A percentile compares a stretch with the other conserved stretches of the same genome.
These are phyloP conservation scores for Acanthurus lineatus DNA, from an alignment of 2,797 vertebrate species.

Conservation along the genomic window DNA sequence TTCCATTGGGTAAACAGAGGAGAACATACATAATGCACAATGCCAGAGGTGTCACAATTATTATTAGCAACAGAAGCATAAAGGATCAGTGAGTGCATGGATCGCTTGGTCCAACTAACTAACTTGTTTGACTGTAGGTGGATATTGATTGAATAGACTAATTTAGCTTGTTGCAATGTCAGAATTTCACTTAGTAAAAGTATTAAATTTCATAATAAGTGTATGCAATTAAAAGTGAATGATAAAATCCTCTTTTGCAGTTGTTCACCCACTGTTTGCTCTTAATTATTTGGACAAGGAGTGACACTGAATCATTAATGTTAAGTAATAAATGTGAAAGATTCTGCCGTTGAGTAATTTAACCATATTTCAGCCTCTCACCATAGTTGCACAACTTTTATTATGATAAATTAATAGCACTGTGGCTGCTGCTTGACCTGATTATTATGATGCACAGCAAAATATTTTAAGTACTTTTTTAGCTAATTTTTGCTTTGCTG, in stretches of 20 bases:
- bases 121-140: conserved; percentile 12
- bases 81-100: not conserved
- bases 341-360: too few relatives aligned
- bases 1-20: conserved; percentile 19
- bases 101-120: not conserved
- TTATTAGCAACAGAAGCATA: conserved; percentile 15
- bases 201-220: not conserved
- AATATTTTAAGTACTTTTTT: too few relatives aligned
- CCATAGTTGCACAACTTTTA: too few relatives aligned
- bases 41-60: conserved; percentile 22
- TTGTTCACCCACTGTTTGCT: not conserved
- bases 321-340: too few relatives aligned
- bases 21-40: conserved; percentile 11
- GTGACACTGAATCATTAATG: too few relatives aligned
- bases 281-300: too few relatives aligned
- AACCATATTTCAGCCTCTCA: too few relatives aligned
- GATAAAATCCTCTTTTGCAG: not conserved
- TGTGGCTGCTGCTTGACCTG: too few relatives aligned
- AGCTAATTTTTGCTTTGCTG: too few relatives aligned
- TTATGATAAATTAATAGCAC: too few relatives aligned
- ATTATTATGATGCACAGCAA: too few relatives aligned
- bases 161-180: not conserved
- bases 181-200: not conserved
- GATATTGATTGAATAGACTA: not conserved
- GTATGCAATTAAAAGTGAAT: not conserved